Conservation (phyloP, 1,140 invertebrate genomes). For the Theocolax elegans region DNA sequence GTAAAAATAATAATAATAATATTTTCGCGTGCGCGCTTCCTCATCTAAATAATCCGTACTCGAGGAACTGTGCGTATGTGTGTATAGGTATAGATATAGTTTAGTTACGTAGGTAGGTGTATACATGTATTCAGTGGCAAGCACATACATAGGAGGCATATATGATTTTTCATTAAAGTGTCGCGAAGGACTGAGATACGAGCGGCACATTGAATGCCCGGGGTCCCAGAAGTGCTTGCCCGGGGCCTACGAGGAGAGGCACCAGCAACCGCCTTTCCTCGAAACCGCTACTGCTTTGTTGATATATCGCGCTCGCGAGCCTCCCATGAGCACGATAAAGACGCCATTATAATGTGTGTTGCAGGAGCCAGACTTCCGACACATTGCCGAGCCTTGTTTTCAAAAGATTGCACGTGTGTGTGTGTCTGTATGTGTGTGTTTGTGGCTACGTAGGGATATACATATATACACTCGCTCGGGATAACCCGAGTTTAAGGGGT, state of each 20-base stretch:
- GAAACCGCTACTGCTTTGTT: constrained; percentile 27
- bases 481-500: no score
- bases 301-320: constrained; percentile 23
- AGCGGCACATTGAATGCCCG: constrained; percentile 25
- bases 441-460: no score
- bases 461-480: no score
- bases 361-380: not conserved
- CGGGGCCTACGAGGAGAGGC: not conserved
- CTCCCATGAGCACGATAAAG: constrained; percentile 42
- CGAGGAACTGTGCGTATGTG: not conserved
- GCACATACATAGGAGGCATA: not conserved
- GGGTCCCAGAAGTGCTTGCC: constrained; percentile 25
- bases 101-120: no score
- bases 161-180: constrained; percentile 39
- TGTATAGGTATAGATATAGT: not conserved
- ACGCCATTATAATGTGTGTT: constrained; percentile 34
- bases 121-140: no score
- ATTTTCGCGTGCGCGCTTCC: not conserved
- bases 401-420: no score
- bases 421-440: no score
- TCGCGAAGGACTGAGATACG: constrained; percentile 15
- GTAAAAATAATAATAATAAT: no score
- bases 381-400: no score
- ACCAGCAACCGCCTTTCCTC: no score
- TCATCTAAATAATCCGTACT: not conserved